These are phyloP conservation scores for Parazoanthus atlanticus DNA, from an alignment of 92 coral and sea anemone genomes.

Conservation along the genomic window DNA sequence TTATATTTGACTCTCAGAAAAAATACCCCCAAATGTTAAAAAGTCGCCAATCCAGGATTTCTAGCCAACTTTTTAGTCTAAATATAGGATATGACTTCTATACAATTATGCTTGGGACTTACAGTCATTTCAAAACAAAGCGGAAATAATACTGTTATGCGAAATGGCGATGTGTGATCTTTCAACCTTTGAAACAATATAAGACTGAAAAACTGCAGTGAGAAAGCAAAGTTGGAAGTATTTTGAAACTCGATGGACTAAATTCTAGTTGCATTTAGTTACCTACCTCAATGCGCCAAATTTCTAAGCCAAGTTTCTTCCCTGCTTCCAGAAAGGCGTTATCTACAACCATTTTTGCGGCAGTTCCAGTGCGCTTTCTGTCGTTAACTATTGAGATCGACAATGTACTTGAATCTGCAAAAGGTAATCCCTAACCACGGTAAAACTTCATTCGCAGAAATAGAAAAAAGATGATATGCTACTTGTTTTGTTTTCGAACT, in stretches of 20 bases:
- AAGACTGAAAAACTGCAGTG: not conserved
- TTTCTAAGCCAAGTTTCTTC: slow-evolving; percentile 81
- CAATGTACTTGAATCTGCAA: not conserved
- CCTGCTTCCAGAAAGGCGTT: slow-evolving; percentile 92
- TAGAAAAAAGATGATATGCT: not conserved
- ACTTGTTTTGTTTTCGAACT: slow-evolving; percentile 15
- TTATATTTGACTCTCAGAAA: not conserved
- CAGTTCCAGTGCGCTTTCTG: not conserved
- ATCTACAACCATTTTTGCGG: slow-evolving; percentile 79
- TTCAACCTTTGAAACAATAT: not conserved
- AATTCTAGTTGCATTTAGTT: not conserved
- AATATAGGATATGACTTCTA: not conserved
- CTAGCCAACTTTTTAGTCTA: not conserved
- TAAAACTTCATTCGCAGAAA: slow-evolving; percentile 10
- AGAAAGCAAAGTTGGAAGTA: not conserved
- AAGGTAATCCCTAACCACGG: not conserved
- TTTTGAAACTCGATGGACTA: not conserved
- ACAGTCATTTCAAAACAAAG: not conserved
- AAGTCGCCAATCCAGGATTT: not conserved
- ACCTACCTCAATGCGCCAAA: slow-evolving; percentile 98
- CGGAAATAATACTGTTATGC: not conserved
- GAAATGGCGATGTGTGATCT: not conserved
- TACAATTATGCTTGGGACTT: not conserved
- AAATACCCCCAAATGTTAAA: not conserved
- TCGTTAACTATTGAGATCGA: not conserved